Conservation (phyloP, 2,797 vertebrate genomes). For the Coregonus suidteri region DNA sequence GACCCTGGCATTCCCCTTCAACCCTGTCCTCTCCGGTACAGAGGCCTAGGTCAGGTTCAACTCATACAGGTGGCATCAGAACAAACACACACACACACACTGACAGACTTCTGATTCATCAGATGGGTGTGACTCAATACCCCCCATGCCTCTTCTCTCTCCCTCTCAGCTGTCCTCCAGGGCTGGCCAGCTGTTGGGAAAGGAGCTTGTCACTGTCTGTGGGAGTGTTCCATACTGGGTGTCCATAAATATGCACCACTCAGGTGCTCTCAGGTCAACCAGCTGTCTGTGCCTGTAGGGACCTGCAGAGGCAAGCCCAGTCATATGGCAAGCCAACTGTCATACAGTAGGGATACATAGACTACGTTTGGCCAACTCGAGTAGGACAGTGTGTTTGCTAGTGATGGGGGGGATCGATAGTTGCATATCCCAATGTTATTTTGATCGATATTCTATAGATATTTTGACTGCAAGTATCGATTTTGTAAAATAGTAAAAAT, state of each 20-base stretch:
- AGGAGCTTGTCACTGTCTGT: constrained; percentile 1
- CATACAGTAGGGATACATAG: background rate
- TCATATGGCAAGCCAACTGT: background rate
- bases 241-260: background rate
- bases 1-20: background rate
- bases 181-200: constrained; percentile 12
- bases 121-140: constrained; percentile 21
- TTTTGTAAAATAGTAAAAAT: too few relatives aligned
- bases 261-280: constrained; percentile 39
- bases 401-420: too few relatives aligned
- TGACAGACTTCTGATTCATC: constrained; percentile 23
- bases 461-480: too few relatives aligned
- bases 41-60: background rate
- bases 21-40: background rate
- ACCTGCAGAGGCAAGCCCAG: too few relatives aligned
- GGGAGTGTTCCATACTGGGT: constrained; percentile 18
- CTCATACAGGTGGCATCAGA: background rate
- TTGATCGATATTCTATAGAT: too few relatives aligned
- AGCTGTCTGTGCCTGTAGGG: constrained; percentile 25
- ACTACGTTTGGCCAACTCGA: too few relatives aligned
- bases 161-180: background rate
- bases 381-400: too few relatives aligned
- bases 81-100: constrained; percentile 15
- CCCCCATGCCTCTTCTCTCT: background rate
- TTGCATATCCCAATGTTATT: too few relatives aligned